Evolutionary conservation across 2,888 invertebrate genomes (phyloP).

Genomic region (Heliothis peltigera): DNA sequence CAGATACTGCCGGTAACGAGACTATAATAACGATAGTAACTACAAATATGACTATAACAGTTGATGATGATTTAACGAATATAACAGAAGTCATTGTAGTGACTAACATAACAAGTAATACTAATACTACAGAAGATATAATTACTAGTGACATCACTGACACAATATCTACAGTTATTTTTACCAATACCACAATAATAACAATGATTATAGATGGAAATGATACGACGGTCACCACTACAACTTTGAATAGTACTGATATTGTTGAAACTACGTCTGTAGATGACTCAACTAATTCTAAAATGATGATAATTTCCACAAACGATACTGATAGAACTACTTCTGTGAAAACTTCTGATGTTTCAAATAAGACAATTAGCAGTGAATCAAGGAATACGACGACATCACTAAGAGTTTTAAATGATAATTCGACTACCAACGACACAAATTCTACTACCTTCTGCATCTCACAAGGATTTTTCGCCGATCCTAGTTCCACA

Average conservation of each 20-base stretch:
- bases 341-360: conserved; percentile 11
- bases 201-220: conserved; percentile 43
- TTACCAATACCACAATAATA: conserved; percentile 49
- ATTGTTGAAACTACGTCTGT: conserved; percentile 48
- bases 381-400: conserved; percentile 43
- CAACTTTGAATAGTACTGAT: conserved; percentile 53
- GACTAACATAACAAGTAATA: conserved; percentile 44
- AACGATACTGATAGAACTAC: conserved; percentile 40
- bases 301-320: conserved; percentile 7
- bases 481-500: conserved; percentile 25
- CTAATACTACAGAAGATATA: conserved; percentile 39
- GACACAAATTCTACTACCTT: conserved; percentile 15
- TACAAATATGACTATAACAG: conserved; percentile 45
- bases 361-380: conserved; percentile 36
- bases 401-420: conserved; percentile 4
- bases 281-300: conserved; percentile 29
- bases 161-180: conserved; percentile 35
- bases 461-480: conserved; percentile 36
- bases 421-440: conserved; percentile 7
- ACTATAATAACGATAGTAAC: conserved; percentile 44
- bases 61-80: conserved; percentile 44
- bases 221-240: conserved; percentile 35
- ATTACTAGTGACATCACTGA: conserved; percentile 36
- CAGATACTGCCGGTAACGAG: conserved; percentile 32
- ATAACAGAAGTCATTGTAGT: conserved; percentile 46